phyloP scores from a whole-genome alignment of 2,797 vertebrate species.

The Antrozous pallidus region DNA sequence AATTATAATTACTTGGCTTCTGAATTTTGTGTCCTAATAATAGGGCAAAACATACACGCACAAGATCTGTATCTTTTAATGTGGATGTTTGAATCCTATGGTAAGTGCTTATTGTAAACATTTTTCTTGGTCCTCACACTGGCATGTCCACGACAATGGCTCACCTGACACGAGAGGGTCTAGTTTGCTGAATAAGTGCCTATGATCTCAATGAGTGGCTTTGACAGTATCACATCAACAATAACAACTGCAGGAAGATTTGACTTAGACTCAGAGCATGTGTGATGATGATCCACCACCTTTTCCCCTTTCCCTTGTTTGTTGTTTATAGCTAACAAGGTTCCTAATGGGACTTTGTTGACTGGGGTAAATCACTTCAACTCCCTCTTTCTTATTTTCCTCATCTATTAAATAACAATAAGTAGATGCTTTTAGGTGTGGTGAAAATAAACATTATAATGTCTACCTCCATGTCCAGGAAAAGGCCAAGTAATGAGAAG shows the following conservation, averaged over 20 bases:
- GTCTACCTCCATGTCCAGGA: background rate
- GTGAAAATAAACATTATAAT: constrained; percentile 10
- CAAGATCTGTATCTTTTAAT: background rate
- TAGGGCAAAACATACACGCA: background rate
- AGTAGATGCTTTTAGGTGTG: background rate
- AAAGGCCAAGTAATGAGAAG: background rate
- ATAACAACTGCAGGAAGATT: background rate
- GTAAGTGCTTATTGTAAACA: constrained; percentile 9
- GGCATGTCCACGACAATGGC: background rate
- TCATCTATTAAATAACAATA: background rate
- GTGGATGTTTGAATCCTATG: background rate
- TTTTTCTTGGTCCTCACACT: constrained; percentile 29
- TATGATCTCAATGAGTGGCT: background rate
- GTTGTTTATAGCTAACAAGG: background rate
- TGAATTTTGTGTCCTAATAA: constrained; percentile 46
- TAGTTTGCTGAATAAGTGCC: background rate
- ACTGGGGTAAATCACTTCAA: background rate
- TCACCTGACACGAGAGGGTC: background rate
- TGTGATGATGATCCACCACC: too few relatives aligned
- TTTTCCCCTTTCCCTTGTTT: background rate
- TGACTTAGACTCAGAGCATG: background rate
- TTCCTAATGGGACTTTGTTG: background rate
- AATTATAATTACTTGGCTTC: constrained; percentile 58
- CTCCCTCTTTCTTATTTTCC: background rate
- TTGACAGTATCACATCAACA: background rate